These are phyloP conservation scores for Saxidomus purpurata DNA, from an alignment of 1,140 invertebrate species.

Conservation along the genomic window DNA sequence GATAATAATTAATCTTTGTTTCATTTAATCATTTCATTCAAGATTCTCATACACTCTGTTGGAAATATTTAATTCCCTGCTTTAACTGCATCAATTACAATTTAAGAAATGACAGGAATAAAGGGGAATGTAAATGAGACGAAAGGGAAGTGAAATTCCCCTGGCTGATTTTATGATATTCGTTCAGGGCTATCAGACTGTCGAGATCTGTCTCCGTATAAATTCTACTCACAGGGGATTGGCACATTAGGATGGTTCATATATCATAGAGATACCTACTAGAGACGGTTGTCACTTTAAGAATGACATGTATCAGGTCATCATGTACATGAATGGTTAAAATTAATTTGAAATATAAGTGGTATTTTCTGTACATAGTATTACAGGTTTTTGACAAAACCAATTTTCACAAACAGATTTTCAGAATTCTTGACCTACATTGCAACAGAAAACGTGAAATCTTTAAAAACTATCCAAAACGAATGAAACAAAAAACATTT, in stretches of 20 bases:
- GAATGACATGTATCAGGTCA: neutral
- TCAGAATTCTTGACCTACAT: too few relatives aligned
- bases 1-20: constrained; percentile 69
- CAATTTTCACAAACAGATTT: too few relatives aligned
- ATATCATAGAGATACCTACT: constrained; percentile 10
- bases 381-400: too few relatives aligned
- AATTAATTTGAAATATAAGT: too few relatives aligned
- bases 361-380: too few relatives aligned
- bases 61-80: constrained; percentile 42
- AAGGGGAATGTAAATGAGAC: constrained; percentile 44
- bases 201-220: neutral
- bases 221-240: neutral
- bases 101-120: constrained; percentile 51
- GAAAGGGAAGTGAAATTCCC: neutral
- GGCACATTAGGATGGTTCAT: neutral
- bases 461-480: too few relatives aligned
- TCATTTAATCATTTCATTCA: constrained; percentile 37
- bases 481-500: too few relatives aligned
- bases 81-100: constrained; percentile 62
- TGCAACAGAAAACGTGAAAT: too few relatives aligned
- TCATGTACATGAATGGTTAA: neutral
- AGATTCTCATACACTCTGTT: constrained; percentile 25
- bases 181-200: neutral
- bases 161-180: neutral
- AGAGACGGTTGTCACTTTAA: neutral